These are phyloP conservation scores for Ceyx erithaca DNA, from an alignment of 2,797 vertebrate genomes.

Conservation along the genomic window DNA sequence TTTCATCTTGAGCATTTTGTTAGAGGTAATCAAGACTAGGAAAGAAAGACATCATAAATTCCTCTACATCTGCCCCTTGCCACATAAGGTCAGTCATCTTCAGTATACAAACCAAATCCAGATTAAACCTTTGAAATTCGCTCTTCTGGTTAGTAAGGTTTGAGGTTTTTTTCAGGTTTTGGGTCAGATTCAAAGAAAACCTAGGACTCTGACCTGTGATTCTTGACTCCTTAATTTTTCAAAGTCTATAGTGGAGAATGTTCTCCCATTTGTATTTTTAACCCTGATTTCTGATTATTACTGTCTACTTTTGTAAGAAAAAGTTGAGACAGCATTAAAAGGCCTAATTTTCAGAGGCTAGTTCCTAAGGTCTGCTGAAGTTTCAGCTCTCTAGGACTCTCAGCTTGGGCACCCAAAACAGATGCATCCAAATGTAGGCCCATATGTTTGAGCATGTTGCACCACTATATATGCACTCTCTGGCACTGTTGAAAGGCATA, in stretches of 20 bases:
- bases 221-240: not conserved
- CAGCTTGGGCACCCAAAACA: constrained; percentile 59
- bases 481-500: constrained; percentile 66
- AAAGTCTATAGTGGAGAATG: not conserved
- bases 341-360: not conserved
- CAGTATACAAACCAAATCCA: not conserved
- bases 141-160: not conserved
- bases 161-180: not conserved
- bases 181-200: not conserved
- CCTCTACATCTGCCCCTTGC: not conserved
- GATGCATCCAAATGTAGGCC: constrained; percentile 62
- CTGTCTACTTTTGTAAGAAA: not conserved
- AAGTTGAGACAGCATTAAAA: not conserved
- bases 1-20: constrained; percentile 34
- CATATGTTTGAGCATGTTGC: constrained; percentile 74
- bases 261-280: not conserved
- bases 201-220: not conserved
- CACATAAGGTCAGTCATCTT: not conserved
- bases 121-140: not conserved
- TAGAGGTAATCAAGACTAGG: constrained; percentile 34
- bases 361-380: constrained; percentile 41
- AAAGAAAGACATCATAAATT: not conserved
- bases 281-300: not conserved
- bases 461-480: constrained; percentile 71
- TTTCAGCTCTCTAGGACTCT: constrained; percentile 65